Evolutionary conservation across 2,888 invertebrate species (phyloP).

Genomic region (Drosophila barbarae): DNA sequence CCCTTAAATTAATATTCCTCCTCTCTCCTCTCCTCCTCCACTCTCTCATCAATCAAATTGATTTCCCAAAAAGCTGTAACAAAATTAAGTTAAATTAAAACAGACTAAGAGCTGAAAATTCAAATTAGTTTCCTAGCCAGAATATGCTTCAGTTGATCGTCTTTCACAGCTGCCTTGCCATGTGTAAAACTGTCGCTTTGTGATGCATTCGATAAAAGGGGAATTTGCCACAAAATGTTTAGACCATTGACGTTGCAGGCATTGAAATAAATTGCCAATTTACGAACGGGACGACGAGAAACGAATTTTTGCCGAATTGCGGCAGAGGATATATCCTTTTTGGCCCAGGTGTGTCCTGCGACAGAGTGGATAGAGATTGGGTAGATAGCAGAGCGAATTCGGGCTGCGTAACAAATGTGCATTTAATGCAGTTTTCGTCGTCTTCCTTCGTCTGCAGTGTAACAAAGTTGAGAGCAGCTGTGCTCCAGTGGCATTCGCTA

Average conservation of each 20-base stretch:
- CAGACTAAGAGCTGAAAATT: slow-evolving; percentile 9
- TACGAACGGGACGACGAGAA: slow-evolving; percentile 38
- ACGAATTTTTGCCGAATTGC: slow-evolving; percentile 37
- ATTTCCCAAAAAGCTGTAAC: slow-evolving; percentile 4
- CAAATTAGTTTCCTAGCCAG: slow-evolving; percentile 42
- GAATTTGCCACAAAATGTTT: slow-evolving; percentile 44
- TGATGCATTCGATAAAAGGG: slow-evolving; percentile 48
- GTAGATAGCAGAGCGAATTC: slow-evolving; percentile 7
- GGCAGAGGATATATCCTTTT: slow-evolving; percentile 43
- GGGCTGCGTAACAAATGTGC: slow-evolving; percentile 64
- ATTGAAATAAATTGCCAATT: slow-evolving; percentile 69
- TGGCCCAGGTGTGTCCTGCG: slow-evolving; percentile 41
- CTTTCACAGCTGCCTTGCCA: slow-evolving; percentile 37
- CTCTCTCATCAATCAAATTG: slow-evolving; percentile 25
- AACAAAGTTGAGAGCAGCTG: slow-evolving; percentile 45
- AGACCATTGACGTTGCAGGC: slow-evolving; percentile 45
- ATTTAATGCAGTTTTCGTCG: slow-evolving; percentile 56
- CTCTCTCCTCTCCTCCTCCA: not conserved
- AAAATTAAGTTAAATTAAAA: slow-evolving; percentile 26
- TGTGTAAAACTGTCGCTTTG: slow-evolving; percentile 55
- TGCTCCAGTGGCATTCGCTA: slow-evolving; percentile 38
- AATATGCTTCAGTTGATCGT: slow-evolving; percentile 25
- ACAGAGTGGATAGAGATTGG: slow-evolving; percentile 6
- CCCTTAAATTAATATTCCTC: slow-evolving; percentile 18
- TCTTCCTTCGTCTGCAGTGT: slow-evolving; percentile 26